Evolutionary conservation across 2,888 invertebrate genomes (phyloP).

Genomic region (Rapana venosa): DNA sequence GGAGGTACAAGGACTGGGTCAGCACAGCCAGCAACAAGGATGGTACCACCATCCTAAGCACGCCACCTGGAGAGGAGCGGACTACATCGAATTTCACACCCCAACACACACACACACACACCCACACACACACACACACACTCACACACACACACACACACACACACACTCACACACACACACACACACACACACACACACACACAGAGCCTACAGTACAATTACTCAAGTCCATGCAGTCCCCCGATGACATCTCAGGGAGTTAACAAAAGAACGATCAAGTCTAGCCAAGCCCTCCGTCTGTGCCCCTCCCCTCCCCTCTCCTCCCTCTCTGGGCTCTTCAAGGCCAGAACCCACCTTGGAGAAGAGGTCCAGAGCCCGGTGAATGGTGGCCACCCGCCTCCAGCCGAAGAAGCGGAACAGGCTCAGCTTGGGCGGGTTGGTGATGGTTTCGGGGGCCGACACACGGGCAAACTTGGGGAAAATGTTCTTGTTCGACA

Average conservation of each 20-base stretch:
- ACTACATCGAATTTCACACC: not conserved
- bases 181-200: not conserved
- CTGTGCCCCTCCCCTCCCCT: too few species aligned
- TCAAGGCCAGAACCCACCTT: slow-evolving; percentile 83
- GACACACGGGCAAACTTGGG: slow-evolving; percentile 97
- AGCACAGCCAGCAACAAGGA: too few species aligned
- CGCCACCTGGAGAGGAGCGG: too few species aligned
- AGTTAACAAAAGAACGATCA: too few species aligned
- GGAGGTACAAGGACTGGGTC: too few species aligned
- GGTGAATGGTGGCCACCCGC: slow-evolving; percentile 94
- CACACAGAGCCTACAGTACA: not conserved
- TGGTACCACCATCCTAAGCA: too few species aligned
- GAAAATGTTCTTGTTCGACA: slow-evolving; percentile 95
- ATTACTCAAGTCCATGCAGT: not conserved
- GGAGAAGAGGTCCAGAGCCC: slow-evolving; percentile 97
- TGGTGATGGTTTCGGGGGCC: slow-evolving; percentile 98
- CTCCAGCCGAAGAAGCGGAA: slow-evolving; percentile 98
- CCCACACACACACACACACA: not conserved
- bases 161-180: not conserved
- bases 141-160: not conserved
- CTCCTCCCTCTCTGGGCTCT: too few species aligned
- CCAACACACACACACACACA: not conserved
- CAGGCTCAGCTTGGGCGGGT: slow-evolving; percentile 94
- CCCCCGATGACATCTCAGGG: too few species aligned
- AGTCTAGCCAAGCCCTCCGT: too few species aligned